A percentile compares a stretch with the other conserved stretches of the same genome.
phyloP scores from a whole-genome alignment of 2,113 vertebrate genomes.

The Tamias sibiricus region DNA sequence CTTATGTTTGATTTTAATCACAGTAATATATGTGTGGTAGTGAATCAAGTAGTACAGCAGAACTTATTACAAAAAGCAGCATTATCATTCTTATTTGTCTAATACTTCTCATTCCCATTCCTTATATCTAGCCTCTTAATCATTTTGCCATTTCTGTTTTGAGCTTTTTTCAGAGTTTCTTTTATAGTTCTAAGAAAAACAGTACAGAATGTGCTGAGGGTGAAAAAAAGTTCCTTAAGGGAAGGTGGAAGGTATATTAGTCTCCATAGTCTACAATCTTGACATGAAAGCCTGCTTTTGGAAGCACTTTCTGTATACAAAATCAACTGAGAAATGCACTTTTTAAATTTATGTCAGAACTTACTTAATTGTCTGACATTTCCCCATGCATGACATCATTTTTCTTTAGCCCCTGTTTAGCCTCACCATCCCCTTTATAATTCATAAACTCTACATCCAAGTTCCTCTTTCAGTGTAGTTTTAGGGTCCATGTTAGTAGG shows the following conservation, averaged over 20 bases:
- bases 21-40: not conserved
- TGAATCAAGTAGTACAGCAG: not conserved
- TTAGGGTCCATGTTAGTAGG: not conserved
- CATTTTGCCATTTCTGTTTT: not conserved
- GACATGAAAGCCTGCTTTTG: not conserved
- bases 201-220: not conserved
- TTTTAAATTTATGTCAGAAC: not conserved
- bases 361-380: not conserved
- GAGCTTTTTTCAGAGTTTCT: not conserved
- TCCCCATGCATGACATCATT: not conserved
- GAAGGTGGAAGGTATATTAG: not conserved
- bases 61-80: not conserved
- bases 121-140: not conserved
- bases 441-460: not conserved
- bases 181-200: not conserved
- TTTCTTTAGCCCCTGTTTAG: not conserved
- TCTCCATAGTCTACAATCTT: not conserved
- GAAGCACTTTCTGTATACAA: not conserved
- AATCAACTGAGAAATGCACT: not conserved
- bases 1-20: constrained; percentile 26
- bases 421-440: not conserved
- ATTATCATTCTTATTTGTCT: not conserved
- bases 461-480: constrained; percentile 50
- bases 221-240: not conserved
- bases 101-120: not conserved